Conservation (phyloP, 2,888 invertebrate species). For the Drosophila stalkeri region DNA sequence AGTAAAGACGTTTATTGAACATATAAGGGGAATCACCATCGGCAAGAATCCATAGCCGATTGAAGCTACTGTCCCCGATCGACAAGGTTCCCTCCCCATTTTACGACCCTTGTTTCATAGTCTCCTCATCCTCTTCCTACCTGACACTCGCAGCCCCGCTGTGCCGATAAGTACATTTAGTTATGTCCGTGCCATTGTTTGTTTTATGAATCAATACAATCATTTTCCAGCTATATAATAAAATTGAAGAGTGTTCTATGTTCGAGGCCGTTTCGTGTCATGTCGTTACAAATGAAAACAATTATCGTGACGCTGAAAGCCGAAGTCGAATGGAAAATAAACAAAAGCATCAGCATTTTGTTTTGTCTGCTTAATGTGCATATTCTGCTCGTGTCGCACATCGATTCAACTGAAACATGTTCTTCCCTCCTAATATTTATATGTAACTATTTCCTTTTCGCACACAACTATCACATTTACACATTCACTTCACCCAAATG, state of each 20-base stretch:
- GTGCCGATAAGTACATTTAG: slow-evolving; percentile 74
- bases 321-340: slow-evolving; percentile 64
- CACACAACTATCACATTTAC: slow-evolving; percentile 4
- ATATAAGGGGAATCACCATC: slow-evolving; percentile 1
- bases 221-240: slow-evolving; percentile 69
- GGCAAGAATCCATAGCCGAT: slow-evolving; percentile 14
- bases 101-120: neutral
- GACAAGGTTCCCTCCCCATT: slow-evolving; percentile 3
- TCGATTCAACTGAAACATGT: neutral
- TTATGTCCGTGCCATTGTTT: slow-evolving; percentile 60
- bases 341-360: slow-evolving; percentile 50
- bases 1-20: slow-evolving; percentile 35
- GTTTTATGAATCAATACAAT: slow-evolving; percentile 66
- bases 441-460: neutral
- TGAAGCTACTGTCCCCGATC: slow-evolving; percentile 18
- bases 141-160: slow-evolving; percentile 42
- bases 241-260: slow-evolving; percentile 54
- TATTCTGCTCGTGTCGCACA: slow-evolving; percentile 11
- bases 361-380: slow-evolving; percentile 10
- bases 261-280: slow-evolving; percentile 54
- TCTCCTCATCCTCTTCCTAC: slow-evolving; percentile 11
- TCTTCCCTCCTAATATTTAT: neutral
- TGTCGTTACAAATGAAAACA: slow-evolving; percentile 75
- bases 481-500: slow-evolving; percentile 47
- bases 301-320: slow-evolving; percentile 67